Conservation (phyloP, 2,797 vertebrate species). For the Loris lydekkerianus region DNA sequence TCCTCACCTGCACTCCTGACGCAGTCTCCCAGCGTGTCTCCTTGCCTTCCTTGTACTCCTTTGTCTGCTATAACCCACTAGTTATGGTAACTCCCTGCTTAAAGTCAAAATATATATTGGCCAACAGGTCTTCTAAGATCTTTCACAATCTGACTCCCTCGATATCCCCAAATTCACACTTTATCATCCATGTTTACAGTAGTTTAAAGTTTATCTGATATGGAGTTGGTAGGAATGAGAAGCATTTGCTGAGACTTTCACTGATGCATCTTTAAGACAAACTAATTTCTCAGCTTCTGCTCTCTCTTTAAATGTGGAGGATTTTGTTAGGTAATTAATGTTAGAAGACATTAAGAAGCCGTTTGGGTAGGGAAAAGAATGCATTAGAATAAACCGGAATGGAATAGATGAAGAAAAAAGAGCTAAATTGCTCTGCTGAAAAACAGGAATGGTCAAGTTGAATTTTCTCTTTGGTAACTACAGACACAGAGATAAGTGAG, state of each 20-base stretch:
- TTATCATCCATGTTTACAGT: neutral
- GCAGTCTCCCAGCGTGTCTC: neutral
- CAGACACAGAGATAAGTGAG: neutral
- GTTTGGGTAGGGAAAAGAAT: conserved; percentile 6
- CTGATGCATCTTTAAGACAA: conserved; percentile 21
- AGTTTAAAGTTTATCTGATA: conserved; percentile 10
- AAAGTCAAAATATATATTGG: neutral
- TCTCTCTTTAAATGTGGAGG: conserved; percentile 36
- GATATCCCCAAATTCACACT: neutral
- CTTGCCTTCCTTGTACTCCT: neutral
- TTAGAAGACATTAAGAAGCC: conserved; percentile 14
- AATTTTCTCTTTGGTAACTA: neutral
- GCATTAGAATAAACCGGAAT: neutral
- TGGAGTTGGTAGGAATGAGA: neutral
- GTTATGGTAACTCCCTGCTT: neutral
- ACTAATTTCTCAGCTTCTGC: conserved; percentile 10
- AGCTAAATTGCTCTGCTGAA: neutral
- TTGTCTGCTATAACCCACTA: neutral
- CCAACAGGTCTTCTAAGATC: neutral
- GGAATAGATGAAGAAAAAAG: conserved; percentile 29
- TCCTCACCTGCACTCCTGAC: neutral
- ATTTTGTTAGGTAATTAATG: conserved; percentile 45
- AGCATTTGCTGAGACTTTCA: neutral
- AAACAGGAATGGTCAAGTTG: neutral
- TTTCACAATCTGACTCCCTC: neutral